phyloP scores from a whole-genome alignment of 2,797 vertebrate species.

The Xiphophorus birchmanni region DNA sequence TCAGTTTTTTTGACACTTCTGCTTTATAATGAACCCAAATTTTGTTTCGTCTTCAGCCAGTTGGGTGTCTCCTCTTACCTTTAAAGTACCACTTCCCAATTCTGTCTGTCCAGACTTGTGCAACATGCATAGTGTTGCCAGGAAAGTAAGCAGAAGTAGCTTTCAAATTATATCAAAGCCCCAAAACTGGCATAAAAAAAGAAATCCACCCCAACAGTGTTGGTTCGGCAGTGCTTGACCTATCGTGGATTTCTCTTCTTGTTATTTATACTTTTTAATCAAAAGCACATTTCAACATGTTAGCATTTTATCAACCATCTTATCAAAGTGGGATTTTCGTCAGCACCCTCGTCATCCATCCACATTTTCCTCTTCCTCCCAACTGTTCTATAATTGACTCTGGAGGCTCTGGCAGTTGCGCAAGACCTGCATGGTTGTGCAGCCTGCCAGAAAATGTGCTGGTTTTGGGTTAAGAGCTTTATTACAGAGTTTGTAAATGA shows the following conservation, averaged over 20 bases:
- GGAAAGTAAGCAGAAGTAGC: neutral
- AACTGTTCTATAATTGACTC: slow-evolving; percentile 56
- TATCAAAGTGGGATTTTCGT: slow-evolving; percentile 26
- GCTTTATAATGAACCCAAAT: neutral
- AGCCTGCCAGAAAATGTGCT: slow-evolving; percentile 57
- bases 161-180: neutral
- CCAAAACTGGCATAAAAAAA: neutral
- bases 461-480: slow-evolving; percentile 65
- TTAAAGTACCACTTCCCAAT: neutral
- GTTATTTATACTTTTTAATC: neutral
- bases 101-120: neutral
- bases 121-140: neutral
- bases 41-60: neutral
- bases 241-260: neutral
- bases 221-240: neutral
- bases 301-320: slow-evolving; percentile 3
- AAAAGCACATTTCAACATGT: neutral
- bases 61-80: neutral
- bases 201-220: neutral
- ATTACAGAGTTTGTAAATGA: slow-evolving; percentile 51
- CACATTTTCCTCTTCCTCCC: slow-evolving; percentile 8
- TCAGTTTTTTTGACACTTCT: neutral
- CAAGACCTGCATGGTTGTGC: slow-evolving; percentile 59
- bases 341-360: slow-evolving; percentile 23
- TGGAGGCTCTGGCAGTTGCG: slow-evolving; percentile 54